Percentiles rank a stretch among this genome's conserved stretches.
Evolutionary conservation across 2,888 invertebrate genomes (phyloP).

Genomic region (Eristalinus sepulchralis): DNA sequence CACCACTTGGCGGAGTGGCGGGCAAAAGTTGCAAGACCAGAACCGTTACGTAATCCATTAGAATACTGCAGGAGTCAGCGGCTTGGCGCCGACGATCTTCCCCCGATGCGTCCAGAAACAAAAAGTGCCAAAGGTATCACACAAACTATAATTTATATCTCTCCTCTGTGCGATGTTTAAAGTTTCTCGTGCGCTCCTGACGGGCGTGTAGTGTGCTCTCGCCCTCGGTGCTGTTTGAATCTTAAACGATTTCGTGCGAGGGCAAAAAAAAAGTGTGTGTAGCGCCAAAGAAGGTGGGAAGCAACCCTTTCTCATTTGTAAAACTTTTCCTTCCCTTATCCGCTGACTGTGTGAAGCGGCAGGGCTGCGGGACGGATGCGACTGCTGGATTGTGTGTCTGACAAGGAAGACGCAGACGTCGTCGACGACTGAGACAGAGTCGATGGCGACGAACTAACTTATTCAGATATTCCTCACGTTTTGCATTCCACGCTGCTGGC

Average conservation of each 20-base stretch:
- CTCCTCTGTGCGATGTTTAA: constrained; percentile 72
- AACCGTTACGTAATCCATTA: constrained; percentile 74
- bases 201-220: constrained; percentile 40
- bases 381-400: neutral
- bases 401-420: neutral
- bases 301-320: constrained; percentile 72
- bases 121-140: constrained; percentile 75
- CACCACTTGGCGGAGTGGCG: constrained; percentile 18
- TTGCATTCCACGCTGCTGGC: constrained; percentile 51
- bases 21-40: constrained; percentile 72
- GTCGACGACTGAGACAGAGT: neutral
- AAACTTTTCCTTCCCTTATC: constrained; percentile 72
- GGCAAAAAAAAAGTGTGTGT: constrained; percentile 29
- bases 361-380: constrained; percentile 8
- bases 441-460: constrained; percentile 62
- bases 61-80: constrained; percentile 73
- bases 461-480: constrained; percentile 60
- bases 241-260: constrained; percentile 72
- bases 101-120: constrained; percentile 72
- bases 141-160: constrained; percentile 74
- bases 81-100: constrained; percentile 74
- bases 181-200: constrained; percentile 72
- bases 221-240: constrained; percentile 62
- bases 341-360: constrained; percentile 2
- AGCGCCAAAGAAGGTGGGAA: constrained; percentile 54